Evolutionary conservation across 2,797 vertebrate species (phyloP), one percentile per base, ranked within the genome.

Genomic region (Numenius phaeopus): DNA sequence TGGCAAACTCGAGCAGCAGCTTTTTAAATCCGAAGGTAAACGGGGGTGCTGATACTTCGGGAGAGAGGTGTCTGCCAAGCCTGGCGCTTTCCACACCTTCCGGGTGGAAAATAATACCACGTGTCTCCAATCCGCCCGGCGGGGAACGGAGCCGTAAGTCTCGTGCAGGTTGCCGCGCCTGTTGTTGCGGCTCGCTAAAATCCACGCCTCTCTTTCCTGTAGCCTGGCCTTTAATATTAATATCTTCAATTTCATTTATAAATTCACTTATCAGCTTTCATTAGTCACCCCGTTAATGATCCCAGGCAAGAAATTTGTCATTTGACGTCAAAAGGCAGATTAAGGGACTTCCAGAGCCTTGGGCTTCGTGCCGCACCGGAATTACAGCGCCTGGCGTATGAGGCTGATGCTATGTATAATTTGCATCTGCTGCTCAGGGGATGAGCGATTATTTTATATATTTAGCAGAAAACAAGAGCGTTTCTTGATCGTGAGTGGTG

Each of bases 401-500:
- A 87, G 85, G 80, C 70, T 83, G 77, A 90, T 82, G 34, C 70
- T 58, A 67, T 87, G 90, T 93, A 71, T 88, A 93, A 97, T 92
- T 89, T 89, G 89, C 87, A 90, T 91, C 93, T 82, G 66, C 85
- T 94, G 81, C 81, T 96, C 71, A 87, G 80, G 78, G 80, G 61
- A 69, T 71, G 92, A 84, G 75, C 75, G 87, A 89, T 95, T 90
- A 95, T 94, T 95, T 94, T 87, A 93, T 90, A 95, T 89, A 94
- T 96, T 96, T 97, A 94, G 85, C 94, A 64, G 91, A 87, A 96
- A 96, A 97, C 91, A 94, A 90, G 96, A 96, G 80, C 50, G 16
- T 86, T 92, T 89, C 77, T 91, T 92, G 44, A 89, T 88, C 75
- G 15, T 50, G 82, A 90, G 81, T 64, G 72, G 83, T 46, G 73